Conservation (phyloP, 2,797 vertebrate genomes). For the Pseudopleuronectes americanus region DNA sequence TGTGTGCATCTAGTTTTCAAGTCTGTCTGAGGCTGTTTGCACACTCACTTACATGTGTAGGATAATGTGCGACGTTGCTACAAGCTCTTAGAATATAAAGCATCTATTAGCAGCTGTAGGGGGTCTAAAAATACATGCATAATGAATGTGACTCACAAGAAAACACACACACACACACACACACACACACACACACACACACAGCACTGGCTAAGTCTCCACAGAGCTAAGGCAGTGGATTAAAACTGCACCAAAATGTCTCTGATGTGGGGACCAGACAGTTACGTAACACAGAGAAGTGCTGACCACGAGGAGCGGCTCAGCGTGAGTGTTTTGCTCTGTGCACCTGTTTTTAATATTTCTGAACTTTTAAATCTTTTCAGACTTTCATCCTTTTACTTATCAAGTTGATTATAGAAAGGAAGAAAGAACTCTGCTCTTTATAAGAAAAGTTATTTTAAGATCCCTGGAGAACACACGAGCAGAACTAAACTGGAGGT, state of each 20-base stretch:
- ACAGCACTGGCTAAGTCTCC: constrained; percentile 32
- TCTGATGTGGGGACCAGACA: constrained; percentile 61
- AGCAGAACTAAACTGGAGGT: constrained; percentile 31
- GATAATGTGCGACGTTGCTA: background rate
- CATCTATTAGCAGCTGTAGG: constrained; percentile 47
- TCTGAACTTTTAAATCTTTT: constrained; percentile 19
- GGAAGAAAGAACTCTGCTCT: background rate
- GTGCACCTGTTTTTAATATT: constrained; percentile 17
- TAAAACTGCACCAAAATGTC: constrained; percentile 61
- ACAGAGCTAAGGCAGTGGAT: constrained; percentile 65
- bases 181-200: constrained; percentile 26
- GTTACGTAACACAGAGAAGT: constrained; percentile 66
- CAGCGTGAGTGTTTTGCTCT: constrained; percentile 15
- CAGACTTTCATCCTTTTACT: background rate
- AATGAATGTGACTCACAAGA: constrained; percentile 28
- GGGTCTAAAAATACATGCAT: constrained; percentile 41
- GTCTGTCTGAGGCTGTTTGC: constrained; percentile 17
- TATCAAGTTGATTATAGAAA: constrained; percentile 13
- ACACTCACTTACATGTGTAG: constrained; percentile 26
- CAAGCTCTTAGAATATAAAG: constrained; percentile 47
- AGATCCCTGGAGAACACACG: constrained; percentile 7
- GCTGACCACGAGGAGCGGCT: constrained; percentile 63
- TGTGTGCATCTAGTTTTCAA: background rate
- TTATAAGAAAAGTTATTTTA: constrained; percentile 9
- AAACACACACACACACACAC: constrained; percentile 21